phyloP scores from a whole-genome alignment of 2,113 vertebrate genomes.

The Lanius ludovicianus region DNA sequence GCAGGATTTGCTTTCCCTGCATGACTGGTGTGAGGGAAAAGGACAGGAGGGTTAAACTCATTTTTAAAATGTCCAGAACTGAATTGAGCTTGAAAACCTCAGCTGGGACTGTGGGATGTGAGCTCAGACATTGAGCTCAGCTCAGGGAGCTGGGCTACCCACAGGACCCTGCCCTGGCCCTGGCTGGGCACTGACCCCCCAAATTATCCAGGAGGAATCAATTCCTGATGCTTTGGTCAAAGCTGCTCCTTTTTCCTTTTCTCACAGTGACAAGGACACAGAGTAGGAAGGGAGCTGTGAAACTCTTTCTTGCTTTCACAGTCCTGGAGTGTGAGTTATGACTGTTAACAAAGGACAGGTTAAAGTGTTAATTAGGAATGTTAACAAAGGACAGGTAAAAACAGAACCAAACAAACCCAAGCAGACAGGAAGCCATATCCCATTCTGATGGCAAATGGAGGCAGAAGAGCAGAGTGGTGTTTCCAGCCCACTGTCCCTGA shows the following conservation, averaged over 20 bases:
- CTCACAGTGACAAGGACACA: neutral
- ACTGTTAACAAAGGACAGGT: neutral
- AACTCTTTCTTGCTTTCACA: neutral
- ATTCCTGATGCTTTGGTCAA: neutral
- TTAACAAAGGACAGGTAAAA: neutral
- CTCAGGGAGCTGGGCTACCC: neutral
- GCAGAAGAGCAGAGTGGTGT: neutral
- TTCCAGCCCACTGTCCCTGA: neutral
- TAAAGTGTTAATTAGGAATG: neutral
- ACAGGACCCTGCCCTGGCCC: neutral
- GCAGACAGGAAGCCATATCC: neutral
- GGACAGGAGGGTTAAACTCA: neutral
- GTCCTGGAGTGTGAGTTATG: neutral
- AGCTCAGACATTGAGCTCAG: neutral
- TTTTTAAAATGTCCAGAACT: neutral
- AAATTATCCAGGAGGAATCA: neutral
- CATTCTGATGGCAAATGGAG: neutral
- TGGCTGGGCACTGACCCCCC: neutral
- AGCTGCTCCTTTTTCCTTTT: neutral
- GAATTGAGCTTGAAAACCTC: neutral
- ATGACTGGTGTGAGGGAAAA: neutral
- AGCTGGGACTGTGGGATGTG: neutral
- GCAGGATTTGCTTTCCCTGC: neutral
- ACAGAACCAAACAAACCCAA: neutral
- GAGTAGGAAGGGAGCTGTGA: neutral